Base-by-base conservation (phyloP, 2,888 invertebrate species). In the Iphiclides podalirius region DNA sequence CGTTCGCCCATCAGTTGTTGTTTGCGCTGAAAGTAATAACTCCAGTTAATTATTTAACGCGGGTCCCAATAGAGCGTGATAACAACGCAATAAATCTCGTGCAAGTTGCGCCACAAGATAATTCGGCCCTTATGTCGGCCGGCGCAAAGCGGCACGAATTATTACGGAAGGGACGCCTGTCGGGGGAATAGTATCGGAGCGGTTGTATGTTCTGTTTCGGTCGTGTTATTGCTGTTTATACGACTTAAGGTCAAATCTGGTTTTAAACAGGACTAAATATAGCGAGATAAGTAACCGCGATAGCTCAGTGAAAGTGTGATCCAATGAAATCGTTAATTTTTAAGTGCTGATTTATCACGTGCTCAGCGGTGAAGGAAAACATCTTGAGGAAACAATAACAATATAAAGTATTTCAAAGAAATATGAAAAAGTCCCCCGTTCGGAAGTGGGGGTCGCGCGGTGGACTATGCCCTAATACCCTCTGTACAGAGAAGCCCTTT, bases 81-180 rank as follows among this genome's bases (percentile, higher is more conserved):
- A 61, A 64, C 59, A 58, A 56, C 55, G 47, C 54, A 55, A 66
- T 66, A 67, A 69, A 64, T 67, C 67, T 63, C 58, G 55, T 58
- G 58, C 58, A 59, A 59, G 58, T 52, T 54, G 57, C 59, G 58
- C 51, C 59, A 51, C 37, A 41, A 47, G 64, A 67, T 69, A 69
- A 63, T 62, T 60, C 52, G 62, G 59, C 60, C 61, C 58, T 57
- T 61, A 59, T 58, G 58, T 46, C 49, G 49, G 49, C 59, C 59
- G 55, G 52, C 52, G 34, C 42, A 40, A 17, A 44, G 31, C 36
- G 37, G 34, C 15, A 37, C 41, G 41, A 45, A 26, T 35, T 47
- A 53, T 51, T 48, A 23, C 38, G 42, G 36, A 38, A 40, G 45
- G 38, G 35, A 46, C 37, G 16, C 2, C 16, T 8, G 37, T 31